These are phyloP conservation scores for Drosophila serrata DNA, from an alignment of 1,140 invertebrate species.

Conservation along the genomic window DNA sequence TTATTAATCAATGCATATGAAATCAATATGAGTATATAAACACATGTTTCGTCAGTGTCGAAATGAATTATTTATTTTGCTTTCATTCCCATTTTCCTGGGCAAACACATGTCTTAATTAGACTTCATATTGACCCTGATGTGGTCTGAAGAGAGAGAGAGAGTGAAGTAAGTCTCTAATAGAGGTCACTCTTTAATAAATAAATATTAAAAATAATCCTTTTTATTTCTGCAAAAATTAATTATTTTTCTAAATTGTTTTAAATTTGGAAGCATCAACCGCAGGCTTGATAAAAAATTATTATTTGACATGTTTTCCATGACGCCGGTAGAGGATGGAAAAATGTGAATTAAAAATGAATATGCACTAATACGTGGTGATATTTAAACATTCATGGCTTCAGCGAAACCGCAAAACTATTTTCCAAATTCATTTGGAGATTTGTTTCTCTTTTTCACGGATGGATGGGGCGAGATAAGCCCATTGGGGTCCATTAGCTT, in stretches of 20 bases:
- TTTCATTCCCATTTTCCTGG: conserved; percentile 37
- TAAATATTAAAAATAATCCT: not conserved
- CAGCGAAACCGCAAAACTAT: conserved; percentile 38
- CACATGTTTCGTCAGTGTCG: conserved; percentile 47
- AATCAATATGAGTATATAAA: conserved; percentile 25
- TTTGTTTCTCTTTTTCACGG: conserved; percentile 1
- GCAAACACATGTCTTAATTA: conserved; percentile 60
- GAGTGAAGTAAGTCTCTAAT: not conserved
- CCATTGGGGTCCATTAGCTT: conserved; percentile 36
- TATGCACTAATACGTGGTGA: conserved; percentile 18
- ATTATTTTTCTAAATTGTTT: conserved; percentile 10
- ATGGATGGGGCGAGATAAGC: not conserved
- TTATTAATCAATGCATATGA: conserved; percentile 65
- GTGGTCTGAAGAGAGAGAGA: not conserved
- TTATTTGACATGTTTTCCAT: conserved; percentile 22
- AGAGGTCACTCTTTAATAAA: not conserved
- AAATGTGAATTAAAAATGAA: conserved; percentile 39
- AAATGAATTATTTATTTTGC: conserved; percentile 74
- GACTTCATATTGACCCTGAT: conserved; percentile 17
- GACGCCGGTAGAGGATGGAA: not conserved
- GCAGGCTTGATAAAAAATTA: conserved; percentile 20
- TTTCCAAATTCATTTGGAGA: conserved; percentile 36
- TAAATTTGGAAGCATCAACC: conserved; percentile 2
- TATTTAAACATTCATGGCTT: conserved; percentile 26
- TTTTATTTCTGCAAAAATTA: not conserved